These are phyloP conservation scores for Palythoa grandiflora DNA, from an alignment of 92 coral and sea anemone species.

Conservation along the genomic window DNA sequence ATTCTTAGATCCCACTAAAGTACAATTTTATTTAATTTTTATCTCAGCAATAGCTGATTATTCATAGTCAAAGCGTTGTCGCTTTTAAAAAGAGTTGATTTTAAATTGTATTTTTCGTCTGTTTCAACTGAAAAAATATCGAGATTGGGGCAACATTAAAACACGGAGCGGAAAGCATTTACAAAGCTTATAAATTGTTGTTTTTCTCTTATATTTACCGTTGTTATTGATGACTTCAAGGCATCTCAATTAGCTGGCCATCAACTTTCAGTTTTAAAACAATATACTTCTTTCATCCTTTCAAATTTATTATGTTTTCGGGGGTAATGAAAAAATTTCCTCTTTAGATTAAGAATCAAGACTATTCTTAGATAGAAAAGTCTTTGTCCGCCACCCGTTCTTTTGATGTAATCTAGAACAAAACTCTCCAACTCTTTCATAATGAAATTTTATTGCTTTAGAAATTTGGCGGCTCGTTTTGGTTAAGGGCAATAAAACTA, in stretches of 20 bases:
- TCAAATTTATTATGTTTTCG: conserved; percentile 23
- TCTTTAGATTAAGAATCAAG: background rate
- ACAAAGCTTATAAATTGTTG: conserved; percentile 14
- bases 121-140: background rate
- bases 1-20: background rate
- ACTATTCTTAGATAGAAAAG: background rate
- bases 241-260: conserved; percentile 16
- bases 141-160: conserved; percentile 12
- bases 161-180: background rate
- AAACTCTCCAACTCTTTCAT: background rate
- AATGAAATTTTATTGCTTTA: conserved; percentile 49
- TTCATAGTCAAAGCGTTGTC: background rate
- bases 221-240: conserved; percentile 16
- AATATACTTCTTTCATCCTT: conserved; percentile 19
- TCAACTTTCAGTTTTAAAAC: background rate
- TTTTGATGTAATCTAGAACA: conserved; percentile 2
- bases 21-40: background rate
- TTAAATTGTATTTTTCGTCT: conserved; percentile 9
- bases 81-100: background rate
- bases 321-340: conserved; percentile 3
- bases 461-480: conserved; percentile 2
- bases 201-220: conserved; percentile 9
- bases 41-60: background rate
- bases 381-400: conserved; percentile 12
- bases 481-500: background rate